Evolutionary conservation across 2,888 invertebrate genomes (phyloP).

Genomic region (Silvanus unidentatus): DNA sequence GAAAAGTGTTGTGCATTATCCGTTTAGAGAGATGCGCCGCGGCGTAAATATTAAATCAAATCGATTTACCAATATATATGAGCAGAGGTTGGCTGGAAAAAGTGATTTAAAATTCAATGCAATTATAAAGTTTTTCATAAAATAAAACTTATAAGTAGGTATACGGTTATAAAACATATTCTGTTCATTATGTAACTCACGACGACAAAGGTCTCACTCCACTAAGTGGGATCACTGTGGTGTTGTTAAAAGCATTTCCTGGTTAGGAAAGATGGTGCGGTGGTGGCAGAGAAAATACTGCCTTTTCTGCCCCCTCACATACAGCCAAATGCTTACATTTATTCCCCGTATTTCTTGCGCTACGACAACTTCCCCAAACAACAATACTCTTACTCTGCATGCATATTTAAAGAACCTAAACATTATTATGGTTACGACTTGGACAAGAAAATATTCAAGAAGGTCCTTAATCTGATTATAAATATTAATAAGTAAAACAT

Average conservation of each 20-base stretch:
- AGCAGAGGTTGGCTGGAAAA: background rate
- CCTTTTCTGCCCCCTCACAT: conserved; percentile 14
- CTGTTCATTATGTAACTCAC: conserved; percentile 19
- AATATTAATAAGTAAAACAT: too few relatives aligned
- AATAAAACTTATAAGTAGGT: conserved; percentile 5
- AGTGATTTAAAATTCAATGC: conserved; percentile 1
- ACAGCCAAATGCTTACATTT: conserved; percentile 4
- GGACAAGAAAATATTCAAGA: background rate
- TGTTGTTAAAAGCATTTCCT: conserved; percentile 43
- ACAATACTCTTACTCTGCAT: conserved; percentile 7
- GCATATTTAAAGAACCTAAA: conserved; percentile 10
- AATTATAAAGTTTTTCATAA: conserved; percentile 5
- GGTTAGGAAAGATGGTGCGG: conserved; percentile 30
- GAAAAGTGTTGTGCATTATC: too few relatives aligned
- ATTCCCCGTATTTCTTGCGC: background rate
- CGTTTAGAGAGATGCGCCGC: too few relatives aligned
- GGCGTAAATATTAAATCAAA: too few relatives aligned
- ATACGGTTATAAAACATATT: conserved; percentile 14
- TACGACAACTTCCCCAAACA: background rate
- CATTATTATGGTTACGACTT: conserved; percentile 1
- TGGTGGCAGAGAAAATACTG: conserved; percentile 11
- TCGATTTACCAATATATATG: too few relatives aligned
- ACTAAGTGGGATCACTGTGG: conserved; percentile 35
- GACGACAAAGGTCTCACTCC: conserved; percentile 21
- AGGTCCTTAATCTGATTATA: too few relatives aligned